Evolutionary conservation across 2,888 invertebrate species (phyloP).

Genomic region (Chrysolina americana): DNA sequence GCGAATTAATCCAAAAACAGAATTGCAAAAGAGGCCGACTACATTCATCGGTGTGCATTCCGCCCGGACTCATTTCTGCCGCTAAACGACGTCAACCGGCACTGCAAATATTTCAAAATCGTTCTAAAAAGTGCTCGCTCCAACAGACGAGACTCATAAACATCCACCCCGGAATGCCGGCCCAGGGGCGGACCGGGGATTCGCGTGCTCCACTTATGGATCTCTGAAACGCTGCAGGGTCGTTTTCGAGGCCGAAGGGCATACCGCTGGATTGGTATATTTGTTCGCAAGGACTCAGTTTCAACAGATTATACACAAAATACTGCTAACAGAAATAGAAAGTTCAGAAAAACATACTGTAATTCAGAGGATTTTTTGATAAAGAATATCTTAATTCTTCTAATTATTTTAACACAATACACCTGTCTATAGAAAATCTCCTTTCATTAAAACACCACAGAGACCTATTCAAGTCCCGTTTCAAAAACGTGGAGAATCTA

Average conservation of each 20-base stretch:
- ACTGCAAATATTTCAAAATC: slow-evolving; percentile 69
- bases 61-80: slow-evolving; percentile 66
- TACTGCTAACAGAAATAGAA: too few species aligned
- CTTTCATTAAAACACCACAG: background rate
- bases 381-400: too few species aligned
- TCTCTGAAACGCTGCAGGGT: background rate
- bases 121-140: slow-evolving; percentile 66
- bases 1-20: slow-evolving; percentile 70
- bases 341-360: too few species aligned
- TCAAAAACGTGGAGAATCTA: background rate
- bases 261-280: background rate
- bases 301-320: too few species aligned
- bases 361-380: too few species aligned
- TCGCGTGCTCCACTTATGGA: background rate
- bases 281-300: too few species aligned
- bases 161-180: slow-evolving; percentile 62
- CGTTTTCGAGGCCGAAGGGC: background rate
- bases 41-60: slow-evolving; percentile 63
- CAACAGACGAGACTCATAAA: slow-evolving; percentile 66
- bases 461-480: slow-evolving; percentile 6
- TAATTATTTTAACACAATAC: too few species aligned
- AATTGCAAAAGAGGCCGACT: slow-evolving; percentile 67
- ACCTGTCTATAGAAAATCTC: background rate
- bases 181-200: slow-evolving; percentile 50
- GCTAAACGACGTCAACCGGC: slow-evolving; percentile 67